phyloP scores from a whole-genome alignment of 2,797 vertebrate genomes.

The Argyrosomus regius region DNA sequence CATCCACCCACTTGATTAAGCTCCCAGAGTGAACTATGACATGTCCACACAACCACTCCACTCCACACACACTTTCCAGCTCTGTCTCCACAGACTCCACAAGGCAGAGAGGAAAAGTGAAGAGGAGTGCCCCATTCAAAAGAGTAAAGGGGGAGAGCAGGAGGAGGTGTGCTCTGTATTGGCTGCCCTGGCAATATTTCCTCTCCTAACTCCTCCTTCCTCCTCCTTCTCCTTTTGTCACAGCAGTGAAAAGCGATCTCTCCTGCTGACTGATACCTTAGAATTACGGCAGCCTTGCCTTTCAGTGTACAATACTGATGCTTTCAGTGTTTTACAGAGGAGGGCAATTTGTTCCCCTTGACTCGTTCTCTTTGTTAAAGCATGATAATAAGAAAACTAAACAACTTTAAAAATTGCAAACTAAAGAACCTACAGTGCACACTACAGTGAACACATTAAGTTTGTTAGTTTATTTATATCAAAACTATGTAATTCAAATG shows the following conservation, averaged over 20 bases:
- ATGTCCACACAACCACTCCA: constrained; percentile 80
- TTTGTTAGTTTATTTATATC: no score
- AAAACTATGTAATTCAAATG: no score
- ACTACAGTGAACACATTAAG: no score
- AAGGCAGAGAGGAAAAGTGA: constrained; percentile 77
- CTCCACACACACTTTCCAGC: constrained; percentile 66
- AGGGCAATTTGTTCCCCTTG: constrained; percentile 67
- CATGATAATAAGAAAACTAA: constrained; percentile 53
- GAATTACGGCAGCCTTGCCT: constrained; percentile 71
- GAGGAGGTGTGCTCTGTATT: constrained; percentile 73
- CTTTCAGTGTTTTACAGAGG: constrained; percentile 71
- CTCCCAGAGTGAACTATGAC: constrained; percentile 75
- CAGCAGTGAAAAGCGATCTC: constrained; percentile 80
- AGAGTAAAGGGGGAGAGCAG: constrained; percentile 65
- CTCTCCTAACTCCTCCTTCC: constrained; percentile 75
- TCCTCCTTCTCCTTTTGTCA: constrained; percentile 79
- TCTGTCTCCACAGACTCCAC: constrained; percentile 72
- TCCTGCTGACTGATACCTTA: constrained; percentile 80
- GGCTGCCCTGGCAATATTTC: constrained; percentile 77
- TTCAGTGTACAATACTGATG: constrained; percentile 71
- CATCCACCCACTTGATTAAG: constrained; percentile 66
- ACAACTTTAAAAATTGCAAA: constrained; percentile 2
- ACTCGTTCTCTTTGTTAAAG: constrained; percentile 62
- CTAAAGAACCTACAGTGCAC: neutral
- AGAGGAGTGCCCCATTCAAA: constrained; percentile 83